These are phyloP conservation scores for Rhea americana DNA, from an alignment of 2,113 vertebrate genomes.

Conservation along the genomic window DNA sequence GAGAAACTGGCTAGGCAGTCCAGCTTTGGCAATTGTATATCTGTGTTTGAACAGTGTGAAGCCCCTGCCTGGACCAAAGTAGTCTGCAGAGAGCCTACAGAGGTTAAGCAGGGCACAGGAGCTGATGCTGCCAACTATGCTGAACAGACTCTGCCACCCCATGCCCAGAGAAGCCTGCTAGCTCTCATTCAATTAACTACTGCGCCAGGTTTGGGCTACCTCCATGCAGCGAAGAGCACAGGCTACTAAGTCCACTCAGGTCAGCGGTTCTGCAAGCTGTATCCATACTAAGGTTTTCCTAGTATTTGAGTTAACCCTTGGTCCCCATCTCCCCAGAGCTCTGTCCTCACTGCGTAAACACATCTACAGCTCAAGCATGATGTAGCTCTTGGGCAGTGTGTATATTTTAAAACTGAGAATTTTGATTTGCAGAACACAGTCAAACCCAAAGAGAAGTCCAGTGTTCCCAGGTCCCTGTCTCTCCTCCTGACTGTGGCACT, in stretches of 20 bases:
- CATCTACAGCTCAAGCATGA: neutral
- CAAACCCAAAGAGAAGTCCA: neutral
- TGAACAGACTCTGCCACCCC: no score
- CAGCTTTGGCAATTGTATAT: neutral
- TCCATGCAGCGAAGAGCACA: rapidly evolving
- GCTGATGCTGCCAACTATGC: rapidly evolving
- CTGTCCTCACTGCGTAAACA: neutral
- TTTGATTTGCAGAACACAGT: neutral
- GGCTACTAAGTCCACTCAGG: neutral
- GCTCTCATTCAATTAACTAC: rapidly evolving
- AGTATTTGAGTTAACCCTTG: neutral
- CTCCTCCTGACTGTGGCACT: neutral
- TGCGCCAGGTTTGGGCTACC: neutral
- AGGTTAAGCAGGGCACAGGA: neutral
- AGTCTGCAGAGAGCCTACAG: neutral
- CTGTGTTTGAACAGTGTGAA: rapidly evolving
- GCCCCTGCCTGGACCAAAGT: neutral
- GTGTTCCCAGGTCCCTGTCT: neutral
- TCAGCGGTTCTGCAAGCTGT: neutral
- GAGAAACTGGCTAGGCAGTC: neutral
- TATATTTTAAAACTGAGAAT: neutral
- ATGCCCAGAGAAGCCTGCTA: no score
- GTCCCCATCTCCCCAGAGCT: neutral
- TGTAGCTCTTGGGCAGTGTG: neutral
- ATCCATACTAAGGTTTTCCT: neutral